A percentile compares a stretch with the other conserved stretches of the same genome.
These are phyloP conservation scores for Dynastes hyllus DNA, from an alignment of 2,888 invertebrate species.

Conservation along the genomic window DNA sequence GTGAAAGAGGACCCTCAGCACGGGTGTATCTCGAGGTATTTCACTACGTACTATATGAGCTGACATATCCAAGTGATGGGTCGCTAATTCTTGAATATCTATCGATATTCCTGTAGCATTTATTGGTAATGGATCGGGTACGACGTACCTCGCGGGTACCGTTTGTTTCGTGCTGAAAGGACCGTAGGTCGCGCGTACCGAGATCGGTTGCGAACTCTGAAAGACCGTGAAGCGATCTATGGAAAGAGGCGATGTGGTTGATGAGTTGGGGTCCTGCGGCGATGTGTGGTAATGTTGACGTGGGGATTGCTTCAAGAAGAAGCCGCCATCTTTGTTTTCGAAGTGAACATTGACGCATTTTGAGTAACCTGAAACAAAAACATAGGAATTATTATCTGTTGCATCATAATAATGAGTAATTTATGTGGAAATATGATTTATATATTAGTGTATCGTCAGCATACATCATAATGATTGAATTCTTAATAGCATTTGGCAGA, in stretches of 20 bases:
- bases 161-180: constrained; percentile 97
- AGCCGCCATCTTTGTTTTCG: constrained; percentile 93
- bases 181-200: constrained; percentile 93
- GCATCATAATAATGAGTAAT: too few species aligned
- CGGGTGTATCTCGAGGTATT: constrained; percentile 91
- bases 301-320: constrained; percentile 89
- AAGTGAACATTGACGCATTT: constrained; percentile 90
- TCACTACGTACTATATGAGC: constrained; percentile 93
- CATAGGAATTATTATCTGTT: neutral
- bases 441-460: too few species aligned
- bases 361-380: constrained; percentile 77
- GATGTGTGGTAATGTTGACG: constrained; percentile 78
- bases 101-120: constrained; percentile 70
- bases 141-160: constrained; percentile 91
- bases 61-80: constrained; percentile 90
- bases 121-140: constrained; percentile 82
- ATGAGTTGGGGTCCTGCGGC: constrained; percentile 67
- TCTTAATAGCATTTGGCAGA: too few species aligned
- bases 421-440: too few species aligned
- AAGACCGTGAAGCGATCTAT: constrained; percentile 93
- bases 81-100: constrained; percentile 77
- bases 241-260: constrained; percentile 78
- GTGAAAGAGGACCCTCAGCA: constrained; percentile 94
- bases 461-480: too few species aligned
- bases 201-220: constrained; percentile 92